Base-by-base conservation (phyloP, 2,113 vertebrate genomes). In the Callocephalon fimbriatum region DNA sequence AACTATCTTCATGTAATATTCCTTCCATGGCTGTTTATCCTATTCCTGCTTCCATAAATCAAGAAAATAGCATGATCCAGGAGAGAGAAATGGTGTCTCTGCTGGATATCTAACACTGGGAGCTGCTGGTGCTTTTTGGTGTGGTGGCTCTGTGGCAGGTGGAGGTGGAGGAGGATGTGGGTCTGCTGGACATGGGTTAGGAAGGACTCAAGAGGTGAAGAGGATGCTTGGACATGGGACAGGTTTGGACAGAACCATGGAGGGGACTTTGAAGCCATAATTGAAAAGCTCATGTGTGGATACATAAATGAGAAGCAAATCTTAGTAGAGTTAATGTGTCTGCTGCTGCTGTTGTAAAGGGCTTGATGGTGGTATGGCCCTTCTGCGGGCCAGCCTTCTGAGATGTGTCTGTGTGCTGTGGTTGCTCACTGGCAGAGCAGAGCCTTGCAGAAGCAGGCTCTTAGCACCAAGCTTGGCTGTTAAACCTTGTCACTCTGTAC, bases 301-400 rank as follows among this genome's bases (percentile, higher is more conserved):
- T 74, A 2, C 6, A 40, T 56, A 16, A 12, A 14, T 17, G 19
- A 72, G 71, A n/a, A n/a, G 21, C 23, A 48, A 19, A 0, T 15
- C 21, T 47, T 75, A 31, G 21, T 35, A 51, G 32, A 70, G 25
- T 13, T 56, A 5, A 12, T 0, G 1, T 59, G 40, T 37, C 20
- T 68, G 53, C 54, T 83, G 71, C 38, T 81, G 85, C 81, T 74
- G 16, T 29, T 3, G 0, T 23, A 42, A 56, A 29, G 22, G 54
- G 8, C 4, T 0, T 2, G 51, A 26, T 48, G 47, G 1, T 72
- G 82, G 4, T 13, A 1, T 32, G 71, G 47, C 31, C 59, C 53
- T 20, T 70, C 53, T 26, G 0, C 0, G 4, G 42, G 48, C 27
- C 0, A 0, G 1, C 53, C 63, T 62, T 68, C 54, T 1, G 31